Conservation (phyloP, 2,797 vertebrate genomes). For the Bovichtus diacanthus region DNA sequence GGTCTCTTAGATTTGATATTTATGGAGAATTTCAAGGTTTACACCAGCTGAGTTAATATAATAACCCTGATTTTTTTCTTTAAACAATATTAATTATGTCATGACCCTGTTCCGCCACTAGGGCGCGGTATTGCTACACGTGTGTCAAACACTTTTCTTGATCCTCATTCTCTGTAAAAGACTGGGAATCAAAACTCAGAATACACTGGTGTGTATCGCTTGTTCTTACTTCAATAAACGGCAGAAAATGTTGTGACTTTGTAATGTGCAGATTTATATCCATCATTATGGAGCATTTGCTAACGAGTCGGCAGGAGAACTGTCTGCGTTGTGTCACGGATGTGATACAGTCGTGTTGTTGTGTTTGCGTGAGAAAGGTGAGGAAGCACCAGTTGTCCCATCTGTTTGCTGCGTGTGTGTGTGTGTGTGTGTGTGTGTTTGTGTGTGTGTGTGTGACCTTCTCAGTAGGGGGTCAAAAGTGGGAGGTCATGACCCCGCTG, state of each 20-base stretch:
- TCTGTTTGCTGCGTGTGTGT: conserved; percentile 77
- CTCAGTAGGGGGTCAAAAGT: conserved; percentile 83
- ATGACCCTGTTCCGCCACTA: conserved; percentile 37
- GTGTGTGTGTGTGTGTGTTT: conserved; percentile 46
- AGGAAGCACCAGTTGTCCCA: conserved; percentile 80
- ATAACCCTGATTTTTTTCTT: background rate
- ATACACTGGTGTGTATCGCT: background rate
- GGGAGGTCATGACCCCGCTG: conserved; percentile 84
- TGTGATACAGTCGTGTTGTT: conserved; percentile 16
- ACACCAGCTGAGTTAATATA: background rate
- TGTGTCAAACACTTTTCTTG: background rate
- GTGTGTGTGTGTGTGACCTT: conserved; percentile 60
- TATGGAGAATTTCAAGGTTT: background rate
- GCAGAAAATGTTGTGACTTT: background rate
- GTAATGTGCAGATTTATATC: background rate
- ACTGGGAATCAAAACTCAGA: background rate
- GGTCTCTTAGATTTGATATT: background rate
- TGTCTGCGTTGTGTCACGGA: background rate
- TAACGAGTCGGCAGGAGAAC: background rate
- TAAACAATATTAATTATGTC: conserved; percentile 1
- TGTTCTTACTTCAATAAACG: conserved; percentile 23
- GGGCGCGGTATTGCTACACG: conserved; percentile 39
- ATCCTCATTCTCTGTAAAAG: background rate
- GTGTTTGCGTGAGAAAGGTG: conserved; percentile 68
- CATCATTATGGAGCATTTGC: background rate